Evolutionary conservation across 2,113 vertebrate genomes (phyloP), one percentile per base, ranked within the genome.

Genomic region (Ahaetulla prasina): DNA sequence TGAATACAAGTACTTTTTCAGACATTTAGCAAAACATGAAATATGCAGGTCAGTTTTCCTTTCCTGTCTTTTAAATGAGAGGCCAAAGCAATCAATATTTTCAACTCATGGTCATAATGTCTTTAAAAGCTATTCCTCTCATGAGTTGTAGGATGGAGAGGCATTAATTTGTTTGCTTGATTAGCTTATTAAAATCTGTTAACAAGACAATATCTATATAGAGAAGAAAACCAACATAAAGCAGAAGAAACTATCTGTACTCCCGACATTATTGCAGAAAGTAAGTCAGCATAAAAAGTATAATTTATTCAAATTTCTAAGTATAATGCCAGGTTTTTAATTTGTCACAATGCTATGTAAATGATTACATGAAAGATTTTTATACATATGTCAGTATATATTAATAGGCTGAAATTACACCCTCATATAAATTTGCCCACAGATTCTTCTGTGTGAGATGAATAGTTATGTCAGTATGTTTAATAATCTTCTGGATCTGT

Each of bases 241-340:
- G n/a, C 89, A 60, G 9, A 93, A 85, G 91, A 54, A 47, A 89
- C 35, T 45, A 47, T 90, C 54, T 92, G 87, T 80, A 50, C 68
- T 91, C 25, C n/a, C n/a, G 47, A 43, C 55, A 47, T 45, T 85
- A 22, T 22, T 50, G 25, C 11, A 52, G 47, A 22, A 84, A 54
- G 3, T 11, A 3, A 68, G 35, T 20, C 6, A 50, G 88, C 3
- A 93, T 86, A 43, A 90, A n/a, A 91, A 94, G 88, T 35, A 18
- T 30, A 0, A 3, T 18, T 55, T 74, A 85, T 47, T 43, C 91
- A 74, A 87, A 89, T 10, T 80, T 92, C 7, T 7, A 92, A 68
- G 53, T 27, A 47, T 84, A 91, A 93, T 91, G 0, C 16, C 4
- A 88, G 50, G 43, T 8, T 35, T 47, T 22, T 74, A 8, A 2